Evolutionary conservation across 2,113 vertebrate genomes (phyloP), one percentile per base, ranked within the genome.

Genomic region (Bostrychus sinensis): DNA sequence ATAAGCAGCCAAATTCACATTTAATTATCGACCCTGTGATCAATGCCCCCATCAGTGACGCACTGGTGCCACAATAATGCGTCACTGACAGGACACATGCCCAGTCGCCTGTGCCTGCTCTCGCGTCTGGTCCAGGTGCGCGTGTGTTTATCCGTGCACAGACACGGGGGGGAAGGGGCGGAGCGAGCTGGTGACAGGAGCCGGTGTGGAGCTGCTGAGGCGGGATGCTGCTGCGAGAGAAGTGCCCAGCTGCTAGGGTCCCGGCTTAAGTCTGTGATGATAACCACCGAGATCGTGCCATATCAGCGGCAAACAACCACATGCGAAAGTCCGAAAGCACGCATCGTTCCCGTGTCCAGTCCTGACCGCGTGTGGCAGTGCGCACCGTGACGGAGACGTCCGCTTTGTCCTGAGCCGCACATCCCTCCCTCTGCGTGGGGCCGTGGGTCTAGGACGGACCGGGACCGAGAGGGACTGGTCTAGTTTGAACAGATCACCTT

Each of bases 71-170:
- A 56, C 56, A 69, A 74, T 30, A 56, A 50, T 77, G 56, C 76
- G 78, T 87, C 81, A 86, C 57, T 17, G 61, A 58, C 26, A 11
- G 60, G 63, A 65, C 78, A 72, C 66, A 70, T 70, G 68, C 53
- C 51, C 71, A 48, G 41, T 78, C 61, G 38, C 67, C 74, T 77
- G 4, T 71, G 72, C 12, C 23, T 50, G 48, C 41, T 25, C 57
- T 1, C 11, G 13, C 45, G 43, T 13, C 28, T 63, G 66, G 32
- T 60, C 59, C 43, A 56, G 25, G 56, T 72, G 66, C 39, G 36
- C 62, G 37, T 20, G 16, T 58, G 46, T 45, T 75, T 62, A 38
- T 64, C 32, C 32, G 69, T 36, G 39, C 43, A 48, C n/a, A 32
- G 55, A 66, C 62, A 41, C 38, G 59, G 56, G 14, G 53, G 11